Evolutionary conservation across 2,797 vertebrate species (phyloP), one percentile per base, ranked within the genome.

Genomic region (Labeo calbasu): DNA sequence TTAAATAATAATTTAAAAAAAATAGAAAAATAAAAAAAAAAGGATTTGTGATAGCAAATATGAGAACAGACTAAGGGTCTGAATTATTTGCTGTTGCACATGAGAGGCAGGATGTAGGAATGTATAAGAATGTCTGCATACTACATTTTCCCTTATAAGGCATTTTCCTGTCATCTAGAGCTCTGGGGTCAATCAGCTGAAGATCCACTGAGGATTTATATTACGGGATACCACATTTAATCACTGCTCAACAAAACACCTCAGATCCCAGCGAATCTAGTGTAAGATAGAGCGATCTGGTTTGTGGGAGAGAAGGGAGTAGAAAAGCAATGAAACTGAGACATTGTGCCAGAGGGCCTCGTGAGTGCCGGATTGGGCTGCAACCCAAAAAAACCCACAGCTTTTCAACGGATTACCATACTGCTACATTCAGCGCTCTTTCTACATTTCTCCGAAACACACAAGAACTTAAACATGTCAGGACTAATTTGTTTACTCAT

Each of bases 331-430:
- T 65, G 59, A 80, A 84, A 57, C 51, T 15, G 25, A 75, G 66
- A 63, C n/a, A 50, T 57, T 43, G 76, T 86, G 79, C 53, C 46
- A 61, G 65, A 81, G 48, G 48, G 77, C 72, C 68, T 81, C 5
- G 15, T 70, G 66, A 81, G 55, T 85, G 46, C 59, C 75, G 63
- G 82, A 86, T 32, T 63, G 50, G 43, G 53, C 61, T 85, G 72
- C 81, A 76, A 85, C 81, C 46, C 84, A 84, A 75, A 68, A 81
- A 72, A 83, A 50, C n/a, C 50, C 66, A 71, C 82, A 87, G 76
- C 68, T 86, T 84, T 83, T 84, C 32, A 81, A 83, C 10, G 80
- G 80, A 89, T 85, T 86, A 82, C 28, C 65, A 68, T 61, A 63
- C 80, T 81, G 65, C 61, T 87, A 71, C 82, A 46, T 85, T 82